Conservation (phyloP, 2,888 invertebrate genomes). For the Mimachlamys varia region DNA sequence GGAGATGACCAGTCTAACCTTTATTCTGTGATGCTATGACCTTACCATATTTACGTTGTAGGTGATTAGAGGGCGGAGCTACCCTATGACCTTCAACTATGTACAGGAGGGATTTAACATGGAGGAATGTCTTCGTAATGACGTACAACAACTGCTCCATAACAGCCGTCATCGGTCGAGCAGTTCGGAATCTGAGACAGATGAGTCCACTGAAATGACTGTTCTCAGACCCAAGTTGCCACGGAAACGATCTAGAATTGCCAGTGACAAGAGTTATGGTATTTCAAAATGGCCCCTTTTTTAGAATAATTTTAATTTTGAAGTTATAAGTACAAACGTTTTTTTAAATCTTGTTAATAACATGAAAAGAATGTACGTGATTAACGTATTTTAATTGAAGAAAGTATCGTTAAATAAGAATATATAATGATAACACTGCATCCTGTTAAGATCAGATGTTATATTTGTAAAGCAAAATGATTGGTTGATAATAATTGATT, state of each 20-base stretch:
- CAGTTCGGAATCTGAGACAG: constrained; percentile 79
- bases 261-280: constrained; percentile 79
- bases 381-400: no score
- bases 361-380: no score
- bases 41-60: constrained; percentile 57
- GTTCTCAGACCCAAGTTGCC: constrained; percentile 76
- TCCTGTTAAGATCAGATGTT: no score
- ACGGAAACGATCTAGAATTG: constrained; percentile 67
- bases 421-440: no score
- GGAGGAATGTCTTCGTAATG: constrained; percentile 77
- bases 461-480: no score
- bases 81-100: constrained; percentile 77
- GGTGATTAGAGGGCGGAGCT: constrained; percentile 76
- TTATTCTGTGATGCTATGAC: background rate
- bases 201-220: constrained; percentile 79
- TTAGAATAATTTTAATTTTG: no score
- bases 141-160: constrained; percentile 75
- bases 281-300: constrained; percentile 41
- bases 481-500: no score
- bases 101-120: constrained; percentile 73
- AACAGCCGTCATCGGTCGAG: constrained; percentile 73
- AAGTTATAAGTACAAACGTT: no score
- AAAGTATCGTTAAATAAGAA: no score
- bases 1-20: constrained; percentile 57
- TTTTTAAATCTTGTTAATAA: no score